Base-by-base conservation (phyloP, 1,140 invertebrate genomes). In the Pseudomyrmex pallidus region DNA sequence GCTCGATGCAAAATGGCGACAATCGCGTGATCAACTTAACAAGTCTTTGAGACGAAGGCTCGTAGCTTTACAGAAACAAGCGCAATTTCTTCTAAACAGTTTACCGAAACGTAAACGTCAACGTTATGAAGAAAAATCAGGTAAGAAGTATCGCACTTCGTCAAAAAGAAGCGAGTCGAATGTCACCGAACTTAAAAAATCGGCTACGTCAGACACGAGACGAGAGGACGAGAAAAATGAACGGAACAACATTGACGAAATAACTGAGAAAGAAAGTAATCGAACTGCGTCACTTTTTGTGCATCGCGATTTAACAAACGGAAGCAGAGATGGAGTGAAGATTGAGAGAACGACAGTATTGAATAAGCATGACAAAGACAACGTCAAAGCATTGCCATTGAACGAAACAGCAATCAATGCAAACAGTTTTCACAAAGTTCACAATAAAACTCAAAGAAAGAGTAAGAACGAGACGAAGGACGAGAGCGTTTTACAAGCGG, bases 11-110 rank as follows among this genome's bases (percentile, higher is more conserved):
- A 77, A 77, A 76, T 52, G 22, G 25, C 74, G 4, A 15, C 22
- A 54, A 44, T 22, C 67, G 13, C 25, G 54, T 2, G 12, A 52
- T 20, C 10, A 66, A 54, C 5, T 54, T 8, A 25, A 76, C 8
- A 12, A 77, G 9, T 56, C 46, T 4, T 67, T 50, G 15, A 56
- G 25, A 77, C 15, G 12, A 50, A 66, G 8, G 54, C 62, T 67
- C 9, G 35, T 54, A 1, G 20, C 64, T 54, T 67, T 77, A 22
- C 48, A 54, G 35, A 77, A 35, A 56, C 74, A 67, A 67, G 13
- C 17, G 15, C 8, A 56, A 67, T 56, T 67, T 67, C 8, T 77
- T 66, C 20, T 67, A 22, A 9, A 77, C 35, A 54, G 13, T 44
- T 10, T 76, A 12, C 0, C 3, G 8, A n/a, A 4, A 35, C 2